A percentile compares a stretch with the other conserved stretches of the same genome.
phyloP scores from a whole-genome alignment of 2,113 vertebrate genomes.

The Nothocercus nigrocapillus region DNA sequence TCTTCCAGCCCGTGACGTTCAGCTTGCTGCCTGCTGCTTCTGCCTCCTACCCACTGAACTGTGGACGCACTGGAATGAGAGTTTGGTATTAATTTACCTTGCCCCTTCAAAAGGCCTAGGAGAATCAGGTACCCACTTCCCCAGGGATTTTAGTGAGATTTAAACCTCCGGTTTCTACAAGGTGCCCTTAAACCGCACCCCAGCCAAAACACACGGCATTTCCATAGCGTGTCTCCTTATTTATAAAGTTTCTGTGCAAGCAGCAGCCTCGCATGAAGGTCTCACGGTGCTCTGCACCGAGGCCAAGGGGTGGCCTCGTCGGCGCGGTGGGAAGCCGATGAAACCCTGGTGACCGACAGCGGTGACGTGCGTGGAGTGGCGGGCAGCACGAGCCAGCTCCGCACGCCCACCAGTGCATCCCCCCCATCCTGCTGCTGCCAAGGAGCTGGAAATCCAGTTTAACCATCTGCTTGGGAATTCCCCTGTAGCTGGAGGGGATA shows the following conservation, averaged over 20 bases:
- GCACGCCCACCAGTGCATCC: slow-evolving; percentile 16
- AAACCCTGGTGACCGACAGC: slow-evolving; percentile 32
- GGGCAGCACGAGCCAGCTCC: neutral
- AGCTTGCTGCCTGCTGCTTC: neutral
- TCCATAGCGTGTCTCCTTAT: neutral
- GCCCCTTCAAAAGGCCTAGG: neutral
- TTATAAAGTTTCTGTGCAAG: slow-evolving; percentile 3
- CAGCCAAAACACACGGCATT: neutral
- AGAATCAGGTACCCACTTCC: neutral
- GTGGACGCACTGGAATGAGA: neutral
- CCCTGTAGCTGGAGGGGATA: slow-evolving; percentile 64
- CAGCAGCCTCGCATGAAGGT: neutral
- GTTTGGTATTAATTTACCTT: neutral
- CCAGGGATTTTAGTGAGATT: neutral
- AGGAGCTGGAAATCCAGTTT: slow-evolving; percentile 68
- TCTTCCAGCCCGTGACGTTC: neutral
- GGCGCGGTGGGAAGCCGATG: neutral
- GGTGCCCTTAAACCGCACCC: neutral
- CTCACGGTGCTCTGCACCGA: neutral
- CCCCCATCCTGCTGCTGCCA: slow-evolving; percentile 27
- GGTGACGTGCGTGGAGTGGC: neutral
- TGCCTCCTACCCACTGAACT: rapidly evolving
- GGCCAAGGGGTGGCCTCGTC: slow-evolving; percentile 21
- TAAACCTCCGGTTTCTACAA: neutral
- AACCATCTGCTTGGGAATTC: slow-evolving; percentile 70